Percentiles rank a stretch among this genome's conserved stretches.
These are phyloP conservation scores for Mesembrinibis cayennensis DNA, from an alignment of 2,113 vertebrate species.

Conservation along the genomic window DNA sequence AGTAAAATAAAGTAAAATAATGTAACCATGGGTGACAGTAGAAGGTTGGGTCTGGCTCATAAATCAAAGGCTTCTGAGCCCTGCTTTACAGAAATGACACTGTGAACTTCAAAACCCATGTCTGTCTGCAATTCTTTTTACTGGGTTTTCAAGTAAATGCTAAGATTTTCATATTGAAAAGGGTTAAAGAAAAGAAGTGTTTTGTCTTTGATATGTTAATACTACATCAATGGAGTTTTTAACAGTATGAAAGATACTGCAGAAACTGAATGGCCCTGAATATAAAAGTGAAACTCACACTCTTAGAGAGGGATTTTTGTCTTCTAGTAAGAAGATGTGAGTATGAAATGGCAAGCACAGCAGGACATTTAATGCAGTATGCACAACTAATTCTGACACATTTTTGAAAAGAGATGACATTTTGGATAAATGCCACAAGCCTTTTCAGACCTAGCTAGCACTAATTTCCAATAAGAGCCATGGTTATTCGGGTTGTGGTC, in stretches of 20 bases:
- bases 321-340: not conserved
- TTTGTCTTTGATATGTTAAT: not conserved
- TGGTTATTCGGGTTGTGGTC: fast-evolving
- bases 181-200: not conserved
- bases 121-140: not conserved
- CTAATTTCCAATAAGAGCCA: not conserved
- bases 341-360: not conserved
- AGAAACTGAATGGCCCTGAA: not conserved
- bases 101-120: not conserved
- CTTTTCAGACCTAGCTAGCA: not conserved
- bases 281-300: not conserved
- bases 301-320: not conserved
- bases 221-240: not conserved
- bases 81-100: not conserved
- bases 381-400: not conserved
- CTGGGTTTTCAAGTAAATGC: not conserved
- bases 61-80: not conserved
- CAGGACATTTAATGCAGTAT: not conserved
- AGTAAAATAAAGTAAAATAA: not conserved
- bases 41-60: not conserved
- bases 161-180: not conserved
- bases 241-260: not conserved
- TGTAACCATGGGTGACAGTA: fast-evolving
- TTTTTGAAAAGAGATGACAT: not conserved
- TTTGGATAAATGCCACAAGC: not conserved